Conservation (phyloP, 1,140 invertebrate genomes). For the Scaptomyza hsui region DNA sequence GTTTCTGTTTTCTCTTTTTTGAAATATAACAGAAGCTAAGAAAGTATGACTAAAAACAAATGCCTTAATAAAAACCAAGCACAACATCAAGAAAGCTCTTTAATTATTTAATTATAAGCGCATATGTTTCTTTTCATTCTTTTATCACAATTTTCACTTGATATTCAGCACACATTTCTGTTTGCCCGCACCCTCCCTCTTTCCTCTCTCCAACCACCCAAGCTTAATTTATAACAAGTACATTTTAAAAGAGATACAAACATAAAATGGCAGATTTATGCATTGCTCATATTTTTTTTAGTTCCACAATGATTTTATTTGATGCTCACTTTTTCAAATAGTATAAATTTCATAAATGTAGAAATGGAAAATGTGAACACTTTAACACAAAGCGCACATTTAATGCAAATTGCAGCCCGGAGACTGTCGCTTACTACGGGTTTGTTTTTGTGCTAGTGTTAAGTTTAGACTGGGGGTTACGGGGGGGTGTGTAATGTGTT, state of each 20-base stretch:
- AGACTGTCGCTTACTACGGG: constrained; percentile 16
- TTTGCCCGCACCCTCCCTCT: no score
- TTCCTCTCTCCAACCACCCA: not conserved
- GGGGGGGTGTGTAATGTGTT: constrained; percentile 15
- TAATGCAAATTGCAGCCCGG: constrained; percentile 74
- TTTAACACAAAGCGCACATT: constrained; percentile 79
- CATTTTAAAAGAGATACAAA: not conserved
- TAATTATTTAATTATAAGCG: constrained; percentile 1
- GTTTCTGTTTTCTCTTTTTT: not conserved
- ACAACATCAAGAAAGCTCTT: not conserved
- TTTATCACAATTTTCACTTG: not conserved
- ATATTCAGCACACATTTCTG: not conserved
- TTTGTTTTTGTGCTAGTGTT: not conserved
- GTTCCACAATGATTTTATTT: constrained; percentile 4
- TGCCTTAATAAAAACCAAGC: not conserved
- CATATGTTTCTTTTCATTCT: not conserved
- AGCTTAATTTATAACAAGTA: constrained; percentile 1
- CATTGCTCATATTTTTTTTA: constrained; percentile 19
- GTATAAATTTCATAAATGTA: constrained; percentile 72
- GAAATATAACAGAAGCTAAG: no score
- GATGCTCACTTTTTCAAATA: constrained; percentile 40
- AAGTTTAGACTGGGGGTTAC: constrained; percentile 2
- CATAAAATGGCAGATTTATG: constrained; percentile 46
- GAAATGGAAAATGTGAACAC: constrained; percentile 65
- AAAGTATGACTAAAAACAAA: no score